Conservation (phyloP, 1,140 invertebrate genomes). For the Venturia canescens region DNA sequence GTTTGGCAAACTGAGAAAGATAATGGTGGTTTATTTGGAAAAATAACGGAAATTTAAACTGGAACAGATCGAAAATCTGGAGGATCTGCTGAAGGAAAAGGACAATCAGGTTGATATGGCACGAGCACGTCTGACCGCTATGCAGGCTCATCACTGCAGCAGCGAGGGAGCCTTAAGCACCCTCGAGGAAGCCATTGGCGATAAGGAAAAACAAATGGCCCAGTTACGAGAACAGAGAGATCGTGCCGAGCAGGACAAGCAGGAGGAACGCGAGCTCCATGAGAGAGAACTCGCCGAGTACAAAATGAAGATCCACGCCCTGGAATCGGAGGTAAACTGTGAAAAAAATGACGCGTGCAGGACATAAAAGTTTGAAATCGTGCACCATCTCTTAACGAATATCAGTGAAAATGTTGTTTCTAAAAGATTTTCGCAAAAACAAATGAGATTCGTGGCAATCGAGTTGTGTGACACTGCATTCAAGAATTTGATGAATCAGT, state of each 20-base stretch:
- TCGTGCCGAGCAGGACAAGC: conserved; percentile 96
- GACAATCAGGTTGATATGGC: conserved; percentile 98
- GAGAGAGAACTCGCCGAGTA: conserved; percentile 96
- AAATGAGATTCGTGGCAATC: no score
- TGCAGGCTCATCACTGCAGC: conserved; percentile 95
- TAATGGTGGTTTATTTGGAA: background rate
- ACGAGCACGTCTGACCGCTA: conserved; percentile 89
- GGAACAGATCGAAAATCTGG: conserved; percentile 94
- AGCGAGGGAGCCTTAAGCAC: conserved; percentile 94
- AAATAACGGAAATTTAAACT: background rate
- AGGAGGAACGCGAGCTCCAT: conserved; percentile 95
- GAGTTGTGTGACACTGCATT: no score
- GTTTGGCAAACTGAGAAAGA: background rate
- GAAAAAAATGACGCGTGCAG: no score
- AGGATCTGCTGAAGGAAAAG: conserved; percentile 97
- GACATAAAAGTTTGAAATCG: no score
- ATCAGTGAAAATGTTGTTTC: no score
- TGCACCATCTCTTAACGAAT: no score
- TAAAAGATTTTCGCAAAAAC: no score
- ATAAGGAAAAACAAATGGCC: conserved; percentile 97
- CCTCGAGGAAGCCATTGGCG: conserved; percentile 95
- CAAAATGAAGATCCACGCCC: conserved; percentile 93
- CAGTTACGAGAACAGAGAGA: conserved; percentile 95
- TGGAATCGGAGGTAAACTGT: conserved; percentile 86
- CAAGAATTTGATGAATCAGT: no score